phyloP scores from a whole-genome alignment of 2,888 invertebrate species.

The Metallyticus violacea region DNA sequence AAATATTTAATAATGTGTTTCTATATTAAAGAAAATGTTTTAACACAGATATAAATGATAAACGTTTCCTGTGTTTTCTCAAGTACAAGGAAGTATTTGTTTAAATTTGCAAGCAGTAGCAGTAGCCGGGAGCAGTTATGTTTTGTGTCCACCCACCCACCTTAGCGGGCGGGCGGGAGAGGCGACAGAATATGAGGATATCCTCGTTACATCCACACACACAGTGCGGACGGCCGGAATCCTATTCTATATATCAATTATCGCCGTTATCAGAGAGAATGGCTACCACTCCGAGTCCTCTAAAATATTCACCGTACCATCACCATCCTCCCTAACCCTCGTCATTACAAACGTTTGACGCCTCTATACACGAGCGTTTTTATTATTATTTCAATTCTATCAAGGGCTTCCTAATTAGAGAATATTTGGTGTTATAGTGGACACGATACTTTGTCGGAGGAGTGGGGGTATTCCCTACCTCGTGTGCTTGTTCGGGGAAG shows the following conservation, averaged over 20 bases:
- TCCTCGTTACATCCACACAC: constrained; percentile 2
- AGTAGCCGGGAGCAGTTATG: too few relatives aligned
- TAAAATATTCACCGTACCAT: background rate
- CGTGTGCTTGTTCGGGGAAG: background rate
- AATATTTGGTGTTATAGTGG: background rate
- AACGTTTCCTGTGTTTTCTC: too few relatives aligned
- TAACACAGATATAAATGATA: too few relatives aligned
- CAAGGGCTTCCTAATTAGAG: constrained; percentile 4
- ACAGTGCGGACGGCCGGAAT: background rate
- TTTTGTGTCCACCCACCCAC: background rate
- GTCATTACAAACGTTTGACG: too few relatives aligned
- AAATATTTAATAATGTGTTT: too few relatives aligned
- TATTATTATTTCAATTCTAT: background rate
- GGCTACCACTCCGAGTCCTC: background rate
- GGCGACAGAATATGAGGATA: constrained; percentile 8
- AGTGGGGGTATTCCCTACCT: background rate
- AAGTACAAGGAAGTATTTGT: too few relatives aligned
- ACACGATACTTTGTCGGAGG: too few relatives aligned
- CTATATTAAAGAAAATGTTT: too few relatives aligned
- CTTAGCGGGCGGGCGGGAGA: background rate
- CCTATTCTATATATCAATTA: constrained; percentile 1
- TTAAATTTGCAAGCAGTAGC: too few relatives aligned
- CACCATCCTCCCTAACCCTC: background rate
- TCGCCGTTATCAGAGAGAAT: background rate
- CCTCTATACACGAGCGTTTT: too few relatives aligned